These are phyloP conservation scores for Papilio dardanus DNA, from an alignment of 1,140 invertebrate species.

Conservation along the genomic window DNA sequence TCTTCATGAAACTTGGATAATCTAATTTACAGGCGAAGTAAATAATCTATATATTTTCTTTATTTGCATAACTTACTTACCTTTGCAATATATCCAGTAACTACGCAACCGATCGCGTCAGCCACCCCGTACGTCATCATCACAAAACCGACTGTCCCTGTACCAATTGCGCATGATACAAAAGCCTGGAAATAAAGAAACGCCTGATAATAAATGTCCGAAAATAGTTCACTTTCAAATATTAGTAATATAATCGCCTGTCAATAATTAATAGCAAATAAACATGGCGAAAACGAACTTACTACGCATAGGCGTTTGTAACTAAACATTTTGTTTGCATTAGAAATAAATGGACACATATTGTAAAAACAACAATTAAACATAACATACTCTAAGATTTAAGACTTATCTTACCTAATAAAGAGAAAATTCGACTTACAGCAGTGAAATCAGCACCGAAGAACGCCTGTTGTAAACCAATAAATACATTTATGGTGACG, in stretches of 20 bases:
- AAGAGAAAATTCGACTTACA: slow-evolving; percentile 81
- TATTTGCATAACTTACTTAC: slow-evolving; percentile 46
- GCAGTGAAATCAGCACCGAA: slow-evolving; percentile 94
- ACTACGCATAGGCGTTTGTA: too few species aligned
- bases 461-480: slow-evolving; percentile 96
- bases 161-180: slow-evolving; percentile 94
- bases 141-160: slow-evolving; percentile 94
- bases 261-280: neutral
- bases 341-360: neutral
- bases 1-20: neutral
- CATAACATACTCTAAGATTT: neutral
- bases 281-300: neutral
- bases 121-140: slow-evolving; percentile 94
- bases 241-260: neutral
- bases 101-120: slow-evolving; percentile 91
- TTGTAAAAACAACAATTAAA: neutral
- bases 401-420: neutral
- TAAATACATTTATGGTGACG: slow-evolving; percentile 95
- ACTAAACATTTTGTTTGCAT: neutral
- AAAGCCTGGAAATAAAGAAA: slow-evolving; percentile 86
- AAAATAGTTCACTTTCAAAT: neutral
- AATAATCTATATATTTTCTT: neutral
- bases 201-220: neutral
- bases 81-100: slow-evolving; percentile 91
- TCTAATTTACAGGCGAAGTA: neutral